Evolutionary conservation across 1,140 invertebrate species (phyloP).

Genomic region (Nomia melanderi): DNA sequence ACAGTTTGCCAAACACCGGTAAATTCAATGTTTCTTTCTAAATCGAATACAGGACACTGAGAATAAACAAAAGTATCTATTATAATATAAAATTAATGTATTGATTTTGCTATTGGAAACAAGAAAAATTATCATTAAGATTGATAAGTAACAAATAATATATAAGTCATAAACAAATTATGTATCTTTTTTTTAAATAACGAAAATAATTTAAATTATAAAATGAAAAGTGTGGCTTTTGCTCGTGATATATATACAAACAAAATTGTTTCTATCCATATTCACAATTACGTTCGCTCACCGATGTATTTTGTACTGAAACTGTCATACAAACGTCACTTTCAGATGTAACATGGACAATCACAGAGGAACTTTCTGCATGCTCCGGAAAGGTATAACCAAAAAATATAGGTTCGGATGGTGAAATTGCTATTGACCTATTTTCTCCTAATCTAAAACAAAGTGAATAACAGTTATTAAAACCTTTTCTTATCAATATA

Average conservation of each 20-base stretch:
- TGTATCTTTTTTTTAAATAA: too few species aligned
- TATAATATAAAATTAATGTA: background rate
- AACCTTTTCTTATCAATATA: background rate
- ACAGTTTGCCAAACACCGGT: conserved; percentile 86
- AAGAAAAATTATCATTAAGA: background rate
- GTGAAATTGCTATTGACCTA: conserved; percentile 67
- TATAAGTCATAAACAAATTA: too few species aligned
- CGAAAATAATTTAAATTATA: too few species aligned
- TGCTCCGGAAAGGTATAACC: conserved; percentile 81
- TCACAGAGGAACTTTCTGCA: conserved; percentile 78
- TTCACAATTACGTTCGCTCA: conserved; percentile 70
- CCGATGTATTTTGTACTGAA: conserved; percentile 84
- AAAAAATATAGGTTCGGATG: conserved; percentile 83
- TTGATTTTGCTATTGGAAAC: background rate
- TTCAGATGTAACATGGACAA: conserved; percentile 82
- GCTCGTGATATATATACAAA: too few species aligned
- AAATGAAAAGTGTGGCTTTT: too few species aligned
- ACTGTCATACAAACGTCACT: conserved; percentile 83
- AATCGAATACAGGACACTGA: conserved; percentile 86
- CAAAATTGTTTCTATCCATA: background rate
- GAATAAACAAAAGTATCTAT: conserved; percentile 48
- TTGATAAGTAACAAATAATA: too few species aligned
- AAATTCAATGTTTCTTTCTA: conserved; percentile 84
- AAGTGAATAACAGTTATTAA: background rate
- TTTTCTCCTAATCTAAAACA: conserved; percentile 56